Base-by-base conservation (phyloP, 2,113 vertebrate species). In the Phylloscopus whistleri region DNA sequence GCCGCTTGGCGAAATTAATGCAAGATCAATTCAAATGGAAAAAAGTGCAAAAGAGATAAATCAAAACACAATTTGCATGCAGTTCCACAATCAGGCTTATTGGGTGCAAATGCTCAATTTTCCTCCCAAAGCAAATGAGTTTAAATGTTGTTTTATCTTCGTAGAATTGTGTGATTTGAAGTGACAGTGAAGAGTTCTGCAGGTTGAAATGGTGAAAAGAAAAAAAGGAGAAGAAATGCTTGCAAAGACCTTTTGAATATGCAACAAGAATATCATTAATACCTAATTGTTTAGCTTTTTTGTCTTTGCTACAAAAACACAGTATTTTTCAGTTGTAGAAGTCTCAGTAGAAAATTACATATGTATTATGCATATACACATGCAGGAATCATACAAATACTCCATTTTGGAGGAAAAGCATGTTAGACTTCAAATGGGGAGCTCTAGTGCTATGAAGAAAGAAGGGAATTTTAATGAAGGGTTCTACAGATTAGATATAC, bases 21-120 rank as follows among this genome's bases (percentile, higher is more conserved):
- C 98, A 98, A 97, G 98, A 98, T 98, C 98, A 98, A 98, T 98
- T 98, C 98, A 98, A 98, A 98, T 98, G 98, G 98, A 98, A 98
- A 98, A 98, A 98, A 98, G 98, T 98, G 98, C 97, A 98, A 98
- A 97, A 98, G 98, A 98, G 98, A 98, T 98, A 98, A 98, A 98
- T 98, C 98, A 98, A 98, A 98, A 98, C 97, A 97, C 96, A 97
- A 98, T 98, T 98, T 98, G 98, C 98, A 98, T 98, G 98, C 97
- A 97, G 97, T 97, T 97, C 96, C 98, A 98, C 97, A 98, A 98
- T 98, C 98, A 98, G 97, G 97, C 97, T 98, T 98, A 98, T 98
- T 97, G 97, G 97, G 97, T 97, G 95, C 97, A 98, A 98, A 98
- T 96, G 98, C 96, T 98, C 97, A 96, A 97, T 98, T 98, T 98